Conservation (phyloP, 2,888 invertebrate genomes). For the Brachylomia viminalis region DNA sequence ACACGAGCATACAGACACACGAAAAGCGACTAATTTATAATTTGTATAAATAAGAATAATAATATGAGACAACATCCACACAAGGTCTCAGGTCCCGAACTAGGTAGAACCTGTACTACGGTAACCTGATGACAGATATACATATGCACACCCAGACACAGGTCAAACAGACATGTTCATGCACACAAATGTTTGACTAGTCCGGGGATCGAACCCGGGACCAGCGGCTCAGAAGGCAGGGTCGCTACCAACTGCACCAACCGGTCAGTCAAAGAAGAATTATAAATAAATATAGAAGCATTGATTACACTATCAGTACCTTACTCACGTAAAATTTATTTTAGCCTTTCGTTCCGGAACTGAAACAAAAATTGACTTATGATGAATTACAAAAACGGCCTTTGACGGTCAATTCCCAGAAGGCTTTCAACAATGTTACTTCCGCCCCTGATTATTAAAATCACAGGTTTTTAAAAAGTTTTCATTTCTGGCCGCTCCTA, state of each 20-base stretch:
- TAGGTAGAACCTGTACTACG: too few species aligned
- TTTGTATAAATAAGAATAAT: neutral
- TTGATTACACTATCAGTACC: neutral
- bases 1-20: neutral
- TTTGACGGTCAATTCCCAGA: slow-evolving; percentile 42
- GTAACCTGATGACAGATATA: too few species aligned
- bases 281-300: neutral
- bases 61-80: too few species aligned
- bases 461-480: slow-evolving; percentile 62
- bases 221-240: too few species aligned
- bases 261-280: too few species aligned
- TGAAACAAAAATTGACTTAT: slow-evolving; percentile 32
- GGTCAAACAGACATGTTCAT: too few species aligned
- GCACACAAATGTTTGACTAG: too few species aligned
- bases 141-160: too few species aligned
- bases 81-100: too few species aligned
- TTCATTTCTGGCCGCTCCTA: slow-evolving; percentile 57
- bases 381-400: slow-evolving; percentile 54
- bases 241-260: too few species aligned
- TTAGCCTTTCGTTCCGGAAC: slow-evolving; percentile 7
- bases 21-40: neutral
- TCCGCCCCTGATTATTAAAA: slow-evolving; percentile 58
- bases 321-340: neutral
- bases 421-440: slow-evolving; percentile 56
- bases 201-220: too few species aligned